Evolutionary conservation across 2,888 invertebrate genomes (phyloP), one percentile per base, ranked within the genome.

Genomic region (Aelia acuminata): DNA sequence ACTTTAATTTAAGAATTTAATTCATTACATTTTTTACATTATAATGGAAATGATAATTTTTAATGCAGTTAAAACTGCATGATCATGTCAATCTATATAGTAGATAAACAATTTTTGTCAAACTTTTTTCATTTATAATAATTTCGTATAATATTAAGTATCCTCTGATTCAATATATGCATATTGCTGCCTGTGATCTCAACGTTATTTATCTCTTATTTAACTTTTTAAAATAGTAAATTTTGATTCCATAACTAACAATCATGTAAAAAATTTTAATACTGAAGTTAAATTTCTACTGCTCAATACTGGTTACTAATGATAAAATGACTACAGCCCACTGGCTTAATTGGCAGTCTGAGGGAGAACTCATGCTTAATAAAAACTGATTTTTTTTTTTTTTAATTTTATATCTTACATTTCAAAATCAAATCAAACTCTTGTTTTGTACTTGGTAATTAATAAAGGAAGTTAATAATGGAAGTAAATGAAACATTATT

Each of bases 1-100:
- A 43, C 43, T 80, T 80, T 43, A 80, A 80, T n/a, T 80, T n/a
- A 80, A 80, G 80, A 47, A 80, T 43, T 43, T 43, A 80, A 43
- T 80, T 80, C 43, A 43, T 80, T 80, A 39, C 18, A 43, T 80
- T 43, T 80, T 43, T 70, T 70, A 70, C 63, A 35, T 43, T 4
- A 80, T 80, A n/a, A 80, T 80, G 22, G 57, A 80, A 80, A 43
- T 47, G 15, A 10, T 80, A 35, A 43, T 80, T 47, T 43, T 75
- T 80, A 43, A 47, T 22, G n/a, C 43, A 43, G 43, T 80, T 80
- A 11, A 80, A 80, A 80, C 80, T 80, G 43, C 80, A 80, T 80
- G 80, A 80, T 80, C 80, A 80, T 43, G 22, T 47, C 8, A 20
- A 22, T n/a, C n/a, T 80, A 47, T 20, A 80, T 80, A 47, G n/a